Evolutionary conservation across 2,113 vertebrate species (phyloP).

Genomic region (Tympanuchus pallidicinctus): DNA sequence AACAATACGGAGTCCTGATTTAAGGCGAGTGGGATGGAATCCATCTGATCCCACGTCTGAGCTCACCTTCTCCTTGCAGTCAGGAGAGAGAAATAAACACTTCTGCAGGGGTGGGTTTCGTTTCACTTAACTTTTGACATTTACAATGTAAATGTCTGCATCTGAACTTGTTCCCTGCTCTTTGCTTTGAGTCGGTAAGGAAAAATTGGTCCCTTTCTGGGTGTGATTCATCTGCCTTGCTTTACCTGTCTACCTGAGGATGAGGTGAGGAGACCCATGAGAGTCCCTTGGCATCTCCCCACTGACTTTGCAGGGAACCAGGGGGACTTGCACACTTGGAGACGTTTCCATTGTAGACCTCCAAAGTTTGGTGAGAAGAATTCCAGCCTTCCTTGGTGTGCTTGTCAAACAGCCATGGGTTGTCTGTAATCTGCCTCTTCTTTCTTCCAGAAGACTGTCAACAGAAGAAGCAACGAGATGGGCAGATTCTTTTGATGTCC

Average conservation of each 20-base stretch:
- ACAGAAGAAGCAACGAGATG: slow-evolving; percentile 85
- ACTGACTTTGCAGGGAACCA: background rate
- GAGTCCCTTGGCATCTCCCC: background rate
- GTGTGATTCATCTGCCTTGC: background rate
- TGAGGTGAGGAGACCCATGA: background rate
- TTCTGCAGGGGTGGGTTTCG: background rate
- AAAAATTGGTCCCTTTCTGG: background rate
- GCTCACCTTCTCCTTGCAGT: background rate
- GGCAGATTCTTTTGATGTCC: slow-evolving; percentile 85
- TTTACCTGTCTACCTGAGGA: background rate
- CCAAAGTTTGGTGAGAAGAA: background rate
- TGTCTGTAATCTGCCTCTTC: background rate
- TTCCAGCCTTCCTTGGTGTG: background rate
- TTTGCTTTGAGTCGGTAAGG: background rate
- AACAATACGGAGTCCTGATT: background rate
- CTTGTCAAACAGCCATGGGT: background rate
- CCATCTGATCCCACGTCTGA: background rate
- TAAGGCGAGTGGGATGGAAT: background rate
- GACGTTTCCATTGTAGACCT: background rate
- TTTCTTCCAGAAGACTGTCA: slow-evolving; percentile 78
- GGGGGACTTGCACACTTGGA: background rate
- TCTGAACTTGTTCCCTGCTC: slow-evolving; percentile 11
- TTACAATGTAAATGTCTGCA: slow-evolving; percentile 15
- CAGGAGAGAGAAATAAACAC: background rate
- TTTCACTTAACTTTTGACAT: background rate